These are phyloP conservation scores for Aurelia coerulea DNA, from an alignment of 30 jellyfish, hydroid and myxozoan species.

Conservation along the genomic window DNA sequence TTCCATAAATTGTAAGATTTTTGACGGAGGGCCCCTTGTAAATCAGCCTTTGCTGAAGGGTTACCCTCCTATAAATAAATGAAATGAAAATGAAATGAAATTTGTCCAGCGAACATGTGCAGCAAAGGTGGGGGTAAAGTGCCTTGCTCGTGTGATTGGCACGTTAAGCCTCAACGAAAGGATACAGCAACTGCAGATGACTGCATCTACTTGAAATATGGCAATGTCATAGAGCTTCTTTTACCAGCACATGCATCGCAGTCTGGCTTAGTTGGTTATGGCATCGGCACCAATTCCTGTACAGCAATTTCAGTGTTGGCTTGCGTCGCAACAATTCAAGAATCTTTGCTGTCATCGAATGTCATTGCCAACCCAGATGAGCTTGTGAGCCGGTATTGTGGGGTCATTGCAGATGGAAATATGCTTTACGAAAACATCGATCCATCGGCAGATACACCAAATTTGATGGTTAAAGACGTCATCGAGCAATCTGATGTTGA, in stretches of 20 bases:
- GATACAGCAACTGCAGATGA: background rate
- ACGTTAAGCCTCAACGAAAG: background rate
- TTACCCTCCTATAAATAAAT: no score
- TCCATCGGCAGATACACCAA: conserved; percentile 10
- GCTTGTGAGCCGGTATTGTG: conserved; percentile 11
- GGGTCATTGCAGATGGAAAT: conserved; percentile 7
- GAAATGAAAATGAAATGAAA: no score
- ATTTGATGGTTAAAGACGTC: conserved; percentile 18
- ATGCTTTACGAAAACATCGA: background rate
- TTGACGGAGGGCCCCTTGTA: no score
- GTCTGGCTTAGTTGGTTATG: conserved; percentile 1
- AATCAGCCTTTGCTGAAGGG: no score
- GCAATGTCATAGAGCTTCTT: background rate
- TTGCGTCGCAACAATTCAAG: background rate
- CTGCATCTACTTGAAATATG: background rate
- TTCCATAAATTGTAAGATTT: no score
- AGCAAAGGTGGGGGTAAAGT: background rate
- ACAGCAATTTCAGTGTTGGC: conserved; percentile 8
- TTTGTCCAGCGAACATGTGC: conserved; percentile 3
- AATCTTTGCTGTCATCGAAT: conserved; percentile 3
- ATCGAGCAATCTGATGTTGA: background rate
- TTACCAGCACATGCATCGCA: conserved; percentile 13
- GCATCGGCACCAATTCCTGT: conserved; percentile 9
- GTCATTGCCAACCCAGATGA: background rate
- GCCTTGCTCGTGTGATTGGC: conserved; percentile 37